Percentiles rank a stretch among this genome's conserved stretches.
These are phyloP conservation scores for Pseudomyrmex flavicornis DNA, from an alignment of 1,140 invertebrate genomes.

Conservation along the genomic window DNA sequence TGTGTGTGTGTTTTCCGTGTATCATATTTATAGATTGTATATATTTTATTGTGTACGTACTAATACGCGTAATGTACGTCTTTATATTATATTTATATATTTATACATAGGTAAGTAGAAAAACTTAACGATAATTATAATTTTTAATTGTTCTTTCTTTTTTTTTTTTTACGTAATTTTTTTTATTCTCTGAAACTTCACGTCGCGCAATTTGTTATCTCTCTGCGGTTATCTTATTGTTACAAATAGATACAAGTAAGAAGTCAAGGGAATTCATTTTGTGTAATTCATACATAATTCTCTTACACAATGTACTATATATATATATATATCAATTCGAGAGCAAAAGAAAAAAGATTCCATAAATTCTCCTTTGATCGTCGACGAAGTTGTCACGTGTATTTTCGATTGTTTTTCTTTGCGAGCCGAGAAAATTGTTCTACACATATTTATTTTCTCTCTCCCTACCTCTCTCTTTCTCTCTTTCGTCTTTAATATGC, in stretches of 20 bases:
- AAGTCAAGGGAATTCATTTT: constrained; percentile 33
- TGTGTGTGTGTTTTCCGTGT: neutral
- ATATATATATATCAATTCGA: neutral
- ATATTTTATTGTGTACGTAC: constrained; percentile 62
- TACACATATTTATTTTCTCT: neutral
- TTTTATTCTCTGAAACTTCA: constrained; percentile 15
- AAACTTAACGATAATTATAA: constrained; percentile 70
- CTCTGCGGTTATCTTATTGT: constrained; percentile 32
- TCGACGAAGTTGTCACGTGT: neutral
- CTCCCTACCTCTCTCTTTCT: neutral
- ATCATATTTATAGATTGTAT: constrained; percentile 4
- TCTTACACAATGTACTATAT: constrained; percentile 27
- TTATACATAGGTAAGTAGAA: constrained; percentile 81
- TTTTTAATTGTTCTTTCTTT: constrained; percentile 67
- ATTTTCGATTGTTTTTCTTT: constrained; percentile 25
- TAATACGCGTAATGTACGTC: constrained; percentile 55
- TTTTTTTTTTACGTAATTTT: constrained; percentile 63
- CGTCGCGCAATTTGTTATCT: neutral
- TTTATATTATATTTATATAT: constrained; percentile 68
- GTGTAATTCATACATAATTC: constrained; percentile 23
- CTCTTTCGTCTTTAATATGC: neutral
- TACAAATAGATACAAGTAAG: constrained; percentile 55
- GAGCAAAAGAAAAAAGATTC: constrained; percentile 30
- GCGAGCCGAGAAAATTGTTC: constrained; percentile 20
- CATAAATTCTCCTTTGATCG: constrained; percentile 28